Evolutionary conservation across 2,113 vertebrate genomes (phyloP).

Genomic region (Xiphophorus couchianus): DNA sequence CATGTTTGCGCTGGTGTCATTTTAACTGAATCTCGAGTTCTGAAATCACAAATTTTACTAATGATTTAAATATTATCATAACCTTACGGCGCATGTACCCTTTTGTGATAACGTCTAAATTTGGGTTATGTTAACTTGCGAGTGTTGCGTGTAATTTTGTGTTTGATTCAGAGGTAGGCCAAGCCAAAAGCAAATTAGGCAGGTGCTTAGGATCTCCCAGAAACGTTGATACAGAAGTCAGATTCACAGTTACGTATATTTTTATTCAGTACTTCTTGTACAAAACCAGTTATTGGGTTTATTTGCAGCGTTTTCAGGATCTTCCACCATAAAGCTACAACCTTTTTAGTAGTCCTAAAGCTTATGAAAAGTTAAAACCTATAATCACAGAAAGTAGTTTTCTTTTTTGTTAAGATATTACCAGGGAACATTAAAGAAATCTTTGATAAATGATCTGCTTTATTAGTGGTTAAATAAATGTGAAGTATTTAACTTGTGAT

Average conservation of each 20-base stretch:
- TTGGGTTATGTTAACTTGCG: not conserved
- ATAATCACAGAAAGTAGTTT: no score
- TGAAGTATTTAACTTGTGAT: not conserved
- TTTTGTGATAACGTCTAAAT: not conserved
- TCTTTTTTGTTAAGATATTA: no score
- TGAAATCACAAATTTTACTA: not conserved
- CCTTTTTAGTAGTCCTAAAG: not conserved
- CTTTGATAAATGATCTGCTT: not conserved
- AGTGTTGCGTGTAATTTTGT: not conserved
- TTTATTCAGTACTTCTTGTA: not conserved
- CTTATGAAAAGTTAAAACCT: not conserved
- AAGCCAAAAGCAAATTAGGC: not conserved
- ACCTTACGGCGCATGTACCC: not conserved
- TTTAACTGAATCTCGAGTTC: not conserved
- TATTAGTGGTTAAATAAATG: not conserved
- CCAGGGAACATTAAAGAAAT: not conserved
- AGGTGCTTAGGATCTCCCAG: not conserved
- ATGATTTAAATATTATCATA: not conserved
- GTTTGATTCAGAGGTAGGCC: not conserved
- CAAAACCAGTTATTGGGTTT: not conserved
- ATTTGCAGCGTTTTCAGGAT: not conserved
- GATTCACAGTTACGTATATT: no score
- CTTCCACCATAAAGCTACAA: not conserved
- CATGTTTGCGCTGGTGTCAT: not conserved
- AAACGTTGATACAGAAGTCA: not conserved